Evolutionary conservation across 2,888 invertebrate genomes (phyloP), one percentile per base, ranked within the genome.

Genomic region (Diachrysia chrysitis): DNA sequence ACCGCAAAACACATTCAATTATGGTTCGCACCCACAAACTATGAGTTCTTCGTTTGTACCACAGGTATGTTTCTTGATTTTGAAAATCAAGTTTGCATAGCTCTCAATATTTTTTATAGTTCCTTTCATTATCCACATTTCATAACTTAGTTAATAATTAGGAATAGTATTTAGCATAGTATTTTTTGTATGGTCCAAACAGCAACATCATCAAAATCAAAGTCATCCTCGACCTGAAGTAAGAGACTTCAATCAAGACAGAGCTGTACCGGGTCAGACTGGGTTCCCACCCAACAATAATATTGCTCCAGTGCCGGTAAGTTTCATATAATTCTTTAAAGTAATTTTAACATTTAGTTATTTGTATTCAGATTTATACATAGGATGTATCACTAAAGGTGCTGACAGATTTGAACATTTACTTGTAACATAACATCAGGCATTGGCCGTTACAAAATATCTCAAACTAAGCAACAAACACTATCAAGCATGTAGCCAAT

Each of bases 41-140:
- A 62, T 60, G n/a, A 73, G 66, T 29, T 16, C 69, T 6, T 42
- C 62, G 46, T 87, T 77, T 80, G 73, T 72, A 16, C 83, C 81
- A 61, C 87, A 88, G 82, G 88, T 87, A 71, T 29, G 60, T 63
- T n/a, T 14, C n/a, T n/a, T n/a, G 2, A 25, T 25, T 5, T 25
- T 25, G 5, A n/a, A n/a, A n/a, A n/a, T n/a, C 25, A 25, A 25
- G 25, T 25, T 3, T 25, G 5, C 10, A 7, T 10, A 9, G 6
- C 2, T 7, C 2, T 1, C 9, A 19, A 48, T 48, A 19, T 19
- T 10, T 48, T 10, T 6, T 7, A 9, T 48, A 19, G 48, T 48
- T 16, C 37, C 2, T 16, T 14, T 14, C 16, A 37, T 37, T 16
- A 32, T 32, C 7, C 10, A 32, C 10, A 32, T 32, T 32, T 10